A percentile compares a stretch with the other conserved stretches of the same genome.
Conservation (phyloP, 2,113 vertebrate species). For the Esox niger region DNA sequence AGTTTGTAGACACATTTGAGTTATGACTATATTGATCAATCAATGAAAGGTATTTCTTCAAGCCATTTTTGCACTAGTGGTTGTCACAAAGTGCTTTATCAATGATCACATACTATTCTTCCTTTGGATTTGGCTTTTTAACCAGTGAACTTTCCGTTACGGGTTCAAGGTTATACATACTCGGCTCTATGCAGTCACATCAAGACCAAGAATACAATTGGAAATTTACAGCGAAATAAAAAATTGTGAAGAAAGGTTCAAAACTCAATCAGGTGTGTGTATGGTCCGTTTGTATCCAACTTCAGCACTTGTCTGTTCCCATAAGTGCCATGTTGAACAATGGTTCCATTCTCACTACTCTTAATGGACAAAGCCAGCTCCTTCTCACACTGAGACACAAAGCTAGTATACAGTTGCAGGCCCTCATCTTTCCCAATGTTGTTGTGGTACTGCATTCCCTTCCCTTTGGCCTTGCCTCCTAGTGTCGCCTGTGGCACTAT, state of each 20-base stretch:
- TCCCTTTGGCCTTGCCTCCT: conserved; percentile 75
- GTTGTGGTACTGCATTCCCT: conserved; percentile 88
- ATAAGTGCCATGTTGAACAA: conserved; percentile 83
- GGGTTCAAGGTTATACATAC: too few relatives aligned
- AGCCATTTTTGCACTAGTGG: too few relatives aligned
- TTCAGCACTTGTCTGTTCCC: conserved; percentile 91
- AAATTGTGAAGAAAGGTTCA: conserved; percentile 48
- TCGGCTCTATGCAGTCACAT: not conserved
- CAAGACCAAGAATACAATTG: not conserved
- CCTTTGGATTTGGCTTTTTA: too few relatives aligned
- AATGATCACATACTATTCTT: too few relatives aligned
- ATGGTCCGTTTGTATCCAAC: conserved; percentile 91
- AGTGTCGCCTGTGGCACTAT: conserved; percentile 54
- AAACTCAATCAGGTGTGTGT: conserved; percentile 92
- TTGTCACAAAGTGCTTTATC: too few relatives aligned
- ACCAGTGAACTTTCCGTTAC: too few relatives aligned
- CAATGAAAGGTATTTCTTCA: too few relatives aligned
- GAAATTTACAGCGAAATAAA: not conserved
- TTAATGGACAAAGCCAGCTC: conserved; percentile 69
- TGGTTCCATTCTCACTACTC: conserved; percentile 50
- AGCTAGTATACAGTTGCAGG: conserved; percentile 77
- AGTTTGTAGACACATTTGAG: too few relatives aligned
- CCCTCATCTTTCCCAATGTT: conserved; percentile 89
- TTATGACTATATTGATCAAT: too few relatives aligned
- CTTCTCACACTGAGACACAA: conserved; percentile 82